Conservation (phyloP, 2,113 vertebrate genomes). For the Pseudorasbora parva region DNA sequence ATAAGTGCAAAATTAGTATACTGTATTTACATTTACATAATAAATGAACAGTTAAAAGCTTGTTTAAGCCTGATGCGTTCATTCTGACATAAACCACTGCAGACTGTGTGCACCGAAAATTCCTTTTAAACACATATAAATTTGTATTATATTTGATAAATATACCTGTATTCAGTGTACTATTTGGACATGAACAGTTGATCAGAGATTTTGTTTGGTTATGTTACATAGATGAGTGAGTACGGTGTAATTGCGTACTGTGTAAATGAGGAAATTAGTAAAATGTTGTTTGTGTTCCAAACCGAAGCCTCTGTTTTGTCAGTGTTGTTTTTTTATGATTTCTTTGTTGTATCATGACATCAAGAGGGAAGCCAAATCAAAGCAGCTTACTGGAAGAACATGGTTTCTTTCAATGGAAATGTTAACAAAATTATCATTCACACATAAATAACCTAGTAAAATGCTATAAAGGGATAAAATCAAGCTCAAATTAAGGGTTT, state of each 20-base stretch:
- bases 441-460: too few relatives aligned
- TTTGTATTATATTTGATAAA: not conserved
- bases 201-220: slow-evolving; percentile 19
- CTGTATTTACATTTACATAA: not conserved
- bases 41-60: not conserved
- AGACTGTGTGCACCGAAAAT: not conserved
- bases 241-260: not conserved
- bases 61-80: too few relatives aligned
- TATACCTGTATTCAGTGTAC: not conserved
- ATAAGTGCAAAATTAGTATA: not conserved
- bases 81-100: not conserved
- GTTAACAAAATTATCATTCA: not conserved
- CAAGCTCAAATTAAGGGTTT: too few relatives aligned
- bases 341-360: not conserved
- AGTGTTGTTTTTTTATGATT: not conserved
- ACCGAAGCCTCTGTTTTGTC: not conserved
- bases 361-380: not conserved
- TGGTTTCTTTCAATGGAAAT: not conserved
- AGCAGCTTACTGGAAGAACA: not conserved
- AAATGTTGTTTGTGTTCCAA: not conserved
- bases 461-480: not conserved
- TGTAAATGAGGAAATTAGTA: not conserved
- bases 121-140: not conserved
- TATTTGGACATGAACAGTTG: not conserved
- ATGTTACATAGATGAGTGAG: not conserved